These are phyloP conservation scores for Hoplostethus mediterraneus DNA, from an alignment of 2,797 vertebrate species.

Conservation along the genomic window DNA sequence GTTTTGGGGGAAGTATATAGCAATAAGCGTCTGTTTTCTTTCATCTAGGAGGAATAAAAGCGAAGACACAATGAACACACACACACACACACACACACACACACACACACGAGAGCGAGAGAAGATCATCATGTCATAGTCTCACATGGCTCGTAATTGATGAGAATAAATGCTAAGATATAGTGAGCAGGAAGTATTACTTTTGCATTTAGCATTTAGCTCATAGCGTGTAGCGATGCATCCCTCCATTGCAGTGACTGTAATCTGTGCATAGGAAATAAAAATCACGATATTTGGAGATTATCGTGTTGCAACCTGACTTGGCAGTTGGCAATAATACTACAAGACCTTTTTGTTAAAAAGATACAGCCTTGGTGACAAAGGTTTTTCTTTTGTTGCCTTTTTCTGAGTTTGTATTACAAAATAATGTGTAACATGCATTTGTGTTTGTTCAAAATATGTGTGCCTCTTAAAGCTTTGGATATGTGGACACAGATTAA, in stretches of 20 bases:
- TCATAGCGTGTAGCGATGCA: not conserved
- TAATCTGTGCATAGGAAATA: too few species aligned
- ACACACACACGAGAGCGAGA: slow-evolving; percentile 16
- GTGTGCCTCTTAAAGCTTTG: not conserved
- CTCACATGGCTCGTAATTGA: slow-evolving; percentile 17
- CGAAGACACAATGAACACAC: slow-evolving; percentile 36
- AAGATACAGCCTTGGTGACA: too few species aligned
- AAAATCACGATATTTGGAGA: too few species aligned
- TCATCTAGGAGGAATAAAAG: slow-evolving; percentile 50
- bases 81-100: slow-evolving; percentile 21
- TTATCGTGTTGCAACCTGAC: too few species aligned
- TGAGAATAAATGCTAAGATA: slow-evolving; percentile 14
- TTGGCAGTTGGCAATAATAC: too few species aligned
- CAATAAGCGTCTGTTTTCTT: slow-evolving; percentile 35
- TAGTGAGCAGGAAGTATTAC: not conserved
- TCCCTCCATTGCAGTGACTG: not conserved
- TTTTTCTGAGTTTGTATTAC: too few species aligned
- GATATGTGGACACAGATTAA: too few species aligned
- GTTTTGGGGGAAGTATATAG: slow-evolving; percentile 38
- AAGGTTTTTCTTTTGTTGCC: too few species aligned
- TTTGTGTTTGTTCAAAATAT: not conserved
- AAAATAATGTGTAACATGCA: not conserved
- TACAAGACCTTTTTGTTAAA: too few species aligned
- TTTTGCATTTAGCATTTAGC: slow-evolving; percentile 2
- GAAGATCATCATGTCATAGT: slow-evolving; percentile 20